phyloP scores from a whole-genome alignment of 1,140 invertebrate species.

The Brachionus rotundiformis region DNA sequence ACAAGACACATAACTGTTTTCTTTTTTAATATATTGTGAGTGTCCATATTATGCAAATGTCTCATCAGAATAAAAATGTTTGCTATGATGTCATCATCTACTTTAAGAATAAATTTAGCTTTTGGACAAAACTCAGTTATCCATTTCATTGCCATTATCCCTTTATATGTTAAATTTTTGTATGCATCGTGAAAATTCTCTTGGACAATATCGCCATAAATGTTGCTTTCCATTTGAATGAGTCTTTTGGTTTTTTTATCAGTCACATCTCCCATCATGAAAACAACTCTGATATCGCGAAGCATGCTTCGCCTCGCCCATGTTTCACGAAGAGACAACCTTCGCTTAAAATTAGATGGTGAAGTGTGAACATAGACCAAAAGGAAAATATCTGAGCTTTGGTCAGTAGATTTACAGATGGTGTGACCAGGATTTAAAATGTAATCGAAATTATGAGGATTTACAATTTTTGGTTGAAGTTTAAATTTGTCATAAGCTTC shows the following conservation, averaged over 20 bases:
- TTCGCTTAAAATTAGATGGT: slow-evolving; percentile 53
- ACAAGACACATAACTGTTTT: slow-evolving; percentile 58
- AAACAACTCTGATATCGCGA: slow-evolving; percentile 53
- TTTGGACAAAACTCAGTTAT: slow-evolving; percentile 68
- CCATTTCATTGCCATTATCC: slow-evolving; percentile 81
- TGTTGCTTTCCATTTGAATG: slow-evolving; percentile 69
- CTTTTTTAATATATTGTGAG: neutral
- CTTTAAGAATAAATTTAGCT: slow-evolving; percentile 75
- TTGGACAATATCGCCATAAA: slow-evolving; percentile 60
- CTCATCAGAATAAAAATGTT: slow-evolving; percentile 52
- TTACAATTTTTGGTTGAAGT: slow-evolving; percentile 45
- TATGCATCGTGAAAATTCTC: slow-evolving; percentile 74
- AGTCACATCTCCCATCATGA: slow-evolving; percentile 54
- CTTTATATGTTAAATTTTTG: slow-evolving; percentile 81
- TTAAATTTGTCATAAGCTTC: neutral
- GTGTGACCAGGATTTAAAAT: slow-evolving; percentile 52
- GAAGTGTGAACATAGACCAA: slow-evolving; percentile 53
- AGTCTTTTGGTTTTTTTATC: slow-evolving; percentile 59
- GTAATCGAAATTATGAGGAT: slow-evolving; percentile 54
- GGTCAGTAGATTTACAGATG: slow-evolving; percentile 11
- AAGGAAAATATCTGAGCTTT: slow-evolving; percentile 6
- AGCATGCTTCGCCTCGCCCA: slow-evolving; percentile 52
- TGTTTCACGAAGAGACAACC: slow-evolving; percentile 53
- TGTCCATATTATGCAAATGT: neutral
- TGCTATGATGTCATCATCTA: slow-evolving; percentile 67